phyloP scores from a whole-genome alignment of 2,888 invertebrate genomes.

The Drepanosiphum platanoidis region DNA sequence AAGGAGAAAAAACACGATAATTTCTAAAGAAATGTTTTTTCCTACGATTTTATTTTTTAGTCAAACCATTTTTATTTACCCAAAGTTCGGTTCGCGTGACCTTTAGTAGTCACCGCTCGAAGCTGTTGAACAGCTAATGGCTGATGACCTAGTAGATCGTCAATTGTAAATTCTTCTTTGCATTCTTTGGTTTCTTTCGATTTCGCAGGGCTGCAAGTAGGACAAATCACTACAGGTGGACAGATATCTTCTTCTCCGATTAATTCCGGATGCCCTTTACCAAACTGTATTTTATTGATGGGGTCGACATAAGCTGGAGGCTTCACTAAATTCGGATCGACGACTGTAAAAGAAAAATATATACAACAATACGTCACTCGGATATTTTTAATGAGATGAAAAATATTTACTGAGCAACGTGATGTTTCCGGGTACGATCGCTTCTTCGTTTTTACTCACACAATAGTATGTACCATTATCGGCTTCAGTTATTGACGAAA shows the following conservation, averaged over 20 bases:
- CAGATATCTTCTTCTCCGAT: conserved; percentile 72
- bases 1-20: too few species aligned
- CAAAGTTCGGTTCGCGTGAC: conserved; percentile 70
- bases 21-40: neutral
- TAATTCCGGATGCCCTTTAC: conserved; percentile 41
- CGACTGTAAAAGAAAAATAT: conserved; percentile 36
- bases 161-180: conserved; percentile 71
- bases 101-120: conserved; percentile 72
- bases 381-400: neutral
- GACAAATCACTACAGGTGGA: conserved; percentile 72
- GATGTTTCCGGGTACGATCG: conserved; percentile 80
- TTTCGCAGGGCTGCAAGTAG: conserved; percentile 71
- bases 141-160: conserved; percentile 70
- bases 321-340: conserved; percentile 51
- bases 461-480: conserved; percentile 85
- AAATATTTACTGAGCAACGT: conserved; percentile 73
- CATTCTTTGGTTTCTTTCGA: conserved; percentile 70
- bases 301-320: conserved; percentile 49
- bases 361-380: neutral
- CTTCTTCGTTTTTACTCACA: conserved; percentile 84
- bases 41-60: neutral
- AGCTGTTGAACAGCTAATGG: conserved; percentile 70
- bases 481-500: conserved; percentile 74
- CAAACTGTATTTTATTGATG: conserved; percentile 51
- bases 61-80: conserved; percentile 66